Conservation (phyloP, 2,113 vertebrate genomes). For the Scortum barcoo region DNA sequence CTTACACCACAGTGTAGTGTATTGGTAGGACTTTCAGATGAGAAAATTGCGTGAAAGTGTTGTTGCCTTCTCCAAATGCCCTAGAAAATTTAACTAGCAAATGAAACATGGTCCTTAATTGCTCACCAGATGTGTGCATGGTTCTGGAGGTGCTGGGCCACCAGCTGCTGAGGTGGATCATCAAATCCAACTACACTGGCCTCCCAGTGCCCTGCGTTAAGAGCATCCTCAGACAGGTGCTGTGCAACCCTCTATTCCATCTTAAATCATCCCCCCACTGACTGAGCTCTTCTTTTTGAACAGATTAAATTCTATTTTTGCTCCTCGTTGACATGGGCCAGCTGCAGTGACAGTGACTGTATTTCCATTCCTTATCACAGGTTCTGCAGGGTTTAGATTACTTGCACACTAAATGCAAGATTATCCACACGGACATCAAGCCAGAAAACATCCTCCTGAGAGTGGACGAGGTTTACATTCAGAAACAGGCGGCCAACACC, state of each 20-base stretch:
- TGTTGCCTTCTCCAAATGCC: neutral
- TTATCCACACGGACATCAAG: slow-evolving; percentile 97
- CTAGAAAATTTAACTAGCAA: neutral
- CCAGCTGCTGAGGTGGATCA: slow-evolving; percentile 95
- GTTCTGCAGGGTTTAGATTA: slow-evolving; percentile 97
- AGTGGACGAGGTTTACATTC: slow-evolving; percentile 91
- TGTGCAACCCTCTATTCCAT: neutral
- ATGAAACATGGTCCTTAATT: slow-evolving; percentile 45
- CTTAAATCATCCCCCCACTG: neutral
- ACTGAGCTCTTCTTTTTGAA: slow-evolving; percentile 15
- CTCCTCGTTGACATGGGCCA: neutral
- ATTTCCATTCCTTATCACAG: slow-evolving; percentile 73
- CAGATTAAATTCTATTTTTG: slow-evolving; percentile 22
- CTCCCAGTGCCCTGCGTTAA: slow-evolving; percentile 95
- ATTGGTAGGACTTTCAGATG: neutral
- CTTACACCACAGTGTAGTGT: neutral
- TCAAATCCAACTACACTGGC: slow-evolving; percentile 96
- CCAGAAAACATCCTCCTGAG: slow-evolving; percentile 96
- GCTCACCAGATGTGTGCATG: slow-evolving; percentile 93
- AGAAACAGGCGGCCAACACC: slow-evolving; percentile 90
- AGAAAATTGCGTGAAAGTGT: neutral
- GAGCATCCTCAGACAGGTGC: slow-evolving; percentile 95
- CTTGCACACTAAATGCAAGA: slow-evolving; percentile 96
- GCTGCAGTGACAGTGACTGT: slow-evolving; percentile 15
- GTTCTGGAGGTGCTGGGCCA: slow-evolving; percentile 97